Base-by-base conservation (phyloP, 1,140 invertebrate genomes). In the Calycopis cecrops region DNA sequence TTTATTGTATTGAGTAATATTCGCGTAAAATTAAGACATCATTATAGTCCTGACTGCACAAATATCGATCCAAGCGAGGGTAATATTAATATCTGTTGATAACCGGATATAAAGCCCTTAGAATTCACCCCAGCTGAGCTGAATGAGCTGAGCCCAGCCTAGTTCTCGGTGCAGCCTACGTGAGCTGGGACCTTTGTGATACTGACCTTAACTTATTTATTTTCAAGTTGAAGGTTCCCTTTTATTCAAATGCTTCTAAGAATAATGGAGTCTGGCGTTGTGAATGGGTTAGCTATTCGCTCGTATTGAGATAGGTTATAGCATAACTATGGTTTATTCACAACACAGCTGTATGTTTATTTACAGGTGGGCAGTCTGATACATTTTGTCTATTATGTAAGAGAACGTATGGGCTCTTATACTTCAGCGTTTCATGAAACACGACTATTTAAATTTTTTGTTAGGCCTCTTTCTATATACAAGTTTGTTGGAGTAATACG, bases 291-390 rank as follows among this genome's bases (percentile, higher is more conserved):
- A 71, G 65, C 73, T 75, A 78, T 75, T 82, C 77, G 73, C 71
- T 66, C 79, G 69, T 61, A 76, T 83, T 84, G 79, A 82, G 80
- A 83, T 85, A 85, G 82, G 78, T 85, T 84, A 82, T 71, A 72
- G 69, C 69, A 75, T 73, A 74, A 74, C 35, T 55, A 58, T 57
- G 57, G 28, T 60, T 67, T 65, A 73, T 81, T 75, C 63, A 77
- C 50, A 72, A 70, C 75, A 77, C 78, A 83, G 75, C 76, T 82
- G 79, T 65, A 66, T 35, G 18, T 48, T 59, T 52, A 55, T 51
- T 71, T 60, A 76, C 73, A 79, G 71, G 76, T 79, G 74, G 66
- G 53, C 8, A 28, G 21, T 28, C 21, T 28, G 21, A 28, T 28
- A 3, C 21, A 28, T 28, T 28, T 28, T 28, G 21, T 28, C 21